Conservation (phyloP, 2,113 vertebrate species). For the Silurus asotus region DNA sequence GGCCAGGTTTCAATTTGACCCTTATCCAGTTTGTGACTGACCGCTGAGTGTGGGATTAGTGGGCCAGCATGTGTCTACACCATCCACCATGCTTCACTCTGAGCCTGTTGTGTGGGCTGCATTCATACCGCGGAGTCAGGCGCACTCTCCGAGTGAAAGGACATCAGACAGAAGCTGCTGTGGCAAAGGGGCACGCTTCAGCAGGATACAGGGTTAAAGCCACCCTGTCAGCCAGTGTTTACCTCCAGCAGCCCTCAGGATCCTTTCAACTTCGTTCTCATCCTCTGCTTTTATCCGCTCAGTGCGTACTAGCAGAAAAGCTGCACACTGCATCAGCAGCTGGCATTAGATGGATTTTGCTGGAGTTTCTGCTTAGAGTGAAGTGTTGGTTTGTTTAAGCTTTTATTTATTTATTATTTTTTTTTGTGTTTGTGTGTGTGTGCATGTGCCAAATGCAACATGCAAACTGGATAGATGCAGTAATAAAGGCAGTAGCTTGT, state of each 20-base stretch:
- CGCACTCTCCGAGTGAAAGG: conserved; percentile 30
- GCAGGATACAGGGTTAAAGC: conserved; percentile 27
- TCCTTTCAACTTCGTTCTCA: conserved; percentile 47
- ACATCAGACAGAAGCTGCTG: conserved; percentile 38
- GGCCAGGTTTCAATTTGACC: conserved; percentile 54
- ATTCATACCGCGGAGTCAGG: conserved; percentile 40
- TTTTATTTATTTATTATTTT: not conserved
- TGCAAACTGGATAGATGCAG: not conserved
- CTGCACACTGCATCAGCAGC: conserved; percentile 2
- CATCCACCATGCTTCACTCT: conserved; percentile 22
- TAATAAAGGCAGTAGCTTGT: not conserved
- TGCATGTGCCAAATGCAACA: not conserved
- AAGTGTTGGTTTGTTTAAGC: conserved; percentile 3
- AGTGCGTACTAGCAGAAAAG: conserved; percentile 14
- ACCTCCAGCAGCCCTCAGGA: conserved; percentile 44
- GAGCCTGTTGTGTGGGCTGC: conserved; percentile 42
- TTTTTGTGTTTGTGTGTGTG: not conserved
- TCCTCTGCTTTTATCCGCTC: conserved; percentile 44
- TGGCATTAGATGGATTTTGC: conserved; percentile 25
- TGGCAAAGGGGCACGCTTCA: conserved; percentile 33
- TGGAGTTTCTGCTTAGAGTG: not conserved
- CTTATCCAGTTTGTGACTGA: conserved; percentile 49
- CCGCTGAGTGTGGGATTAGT: conserved; percentile 49
- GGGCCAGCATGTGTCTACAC: conserved; percentile 34
- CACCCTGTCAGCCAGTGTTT: conserved; percentile 44